phyloP scores from a whole-genome alignment of 1,140 invertebrate genomes.

The Coptotermes formosanus region DNA sequence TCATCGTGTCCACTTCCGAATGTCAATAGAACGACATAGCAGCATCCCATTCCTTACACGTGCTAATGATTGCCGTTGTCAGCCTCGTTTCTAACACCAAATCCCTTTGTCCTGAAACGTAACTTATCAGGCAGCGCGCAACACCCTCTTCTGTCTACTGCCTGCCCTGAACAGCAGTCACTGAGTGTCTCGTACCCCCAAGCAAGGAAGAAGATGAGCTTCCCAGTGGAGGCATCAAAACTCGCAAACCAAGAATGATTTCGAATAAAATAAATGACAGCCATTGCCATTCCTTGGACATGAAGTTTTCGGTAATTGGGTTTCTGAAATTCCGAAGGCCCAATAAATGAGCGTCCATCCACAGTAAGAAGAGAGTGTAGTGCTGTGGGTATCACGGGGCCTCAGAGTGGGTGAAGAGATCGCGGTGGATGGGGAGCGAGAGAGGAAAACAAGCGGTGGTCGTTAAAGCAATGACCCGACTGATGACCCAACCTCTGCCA shows the following conservation, averaged over 20 bases:
- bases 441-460: conserved; percentile 29
- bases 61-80: no score
- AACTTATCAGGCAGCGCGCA: not conserved
- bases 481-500: conserved; percentile 23
- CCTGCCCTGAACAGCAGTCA: no score
- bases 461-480: conserved; percentile 34
- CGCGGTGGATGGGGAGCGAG: not conserved
- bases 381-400: not conserved
- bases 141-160: not conserved
- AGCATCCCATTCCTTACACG: no score
- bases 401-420: not conserved
- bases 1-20: no score
- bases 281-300: conserved; percentile 30
- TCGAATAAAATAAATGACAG: conserved; percentile 32
- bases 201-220: not conserved
- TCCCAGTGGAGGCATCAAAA: conserved; percentile 5
- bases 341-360: conserved; percentile 31
- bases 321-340: conserved; percentile 33
- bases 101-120: not conserved
- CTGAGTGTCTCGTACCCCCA: not conserved
- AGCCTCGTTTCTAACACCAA: not conserved
- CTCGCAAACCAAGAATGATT: conserved; percentile 18
- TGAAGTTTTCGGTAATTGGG: conserved; percentile 34
- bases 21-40: no score
- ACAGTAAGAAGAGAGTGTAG: conserved; percentile 12